Percentiles rank a stretch among this genome's conserved stretches.
These are phyloP conservation scores for Linyphia triangularis DNA, from an alignment of 2,888 invertebrate genomes.

Conservation along the genomic window DNA sequence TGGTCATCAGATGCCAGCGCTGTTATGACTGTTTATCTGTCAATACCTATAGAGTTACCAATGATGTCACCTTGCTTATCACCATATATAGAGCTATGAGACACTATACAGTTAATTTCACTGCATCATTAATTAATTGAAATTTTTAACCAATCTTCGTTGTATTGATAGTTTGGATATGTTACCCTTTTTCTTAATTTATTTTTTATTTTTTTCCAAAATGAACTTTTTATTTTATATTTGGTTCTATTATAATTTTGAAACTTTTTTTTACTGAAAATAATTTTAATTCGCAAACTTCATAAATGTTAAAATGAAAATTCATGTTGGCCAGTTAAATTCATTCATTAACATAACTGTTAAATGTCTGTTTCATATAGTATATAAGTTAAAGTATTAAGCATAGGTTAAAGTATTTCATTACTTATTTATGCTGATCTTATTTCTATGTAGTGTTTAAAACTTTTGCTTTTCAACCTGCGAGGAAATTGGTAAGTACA, in stretches of 20 bases:
- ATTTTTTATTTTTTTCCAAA: background rate
- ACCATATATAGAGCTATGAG: conserved; percentile 31
- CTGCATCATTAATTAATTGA: conserved; percentile 4
- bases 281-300: too few species aligned
- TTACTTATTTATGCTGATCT: background rate
- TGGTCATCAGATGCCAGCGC: conserved; percentile 71
- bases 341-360: too few species aligned
- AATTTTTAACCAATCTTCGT: too few species aligned
- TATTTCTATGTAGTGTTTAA: background rate
- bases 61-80: conserved; percentile 13
- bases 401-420: background rate
- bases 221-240: background rate
- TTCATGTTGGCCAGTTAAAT: too few species aligned
- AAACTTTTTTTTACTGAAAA: too few species aligned
- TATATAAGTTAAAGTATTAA: background rate
- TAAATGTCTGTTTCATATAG: too few species aligned
- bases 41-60: conserved; percentile 37
- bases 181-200: too few species aligned
- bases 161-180: too few species aligned
- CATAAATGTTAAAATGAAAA: too few species aligned
- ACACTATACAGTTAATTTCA: background rate
- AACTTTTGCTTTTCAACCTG: conserved; percentile 32
- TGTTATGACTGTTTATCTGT: conserved; percentile 64
- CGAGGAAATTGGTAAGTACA: conserved; percentile 66
- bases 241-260: too few species aligned